A percentile compares a stretch with the other conserved stretches of the same genome.
phyloP scores from a whole-genome alignment of 2,113 vertebrate genomes.

The Andinoacara biseriatus region DNA sequence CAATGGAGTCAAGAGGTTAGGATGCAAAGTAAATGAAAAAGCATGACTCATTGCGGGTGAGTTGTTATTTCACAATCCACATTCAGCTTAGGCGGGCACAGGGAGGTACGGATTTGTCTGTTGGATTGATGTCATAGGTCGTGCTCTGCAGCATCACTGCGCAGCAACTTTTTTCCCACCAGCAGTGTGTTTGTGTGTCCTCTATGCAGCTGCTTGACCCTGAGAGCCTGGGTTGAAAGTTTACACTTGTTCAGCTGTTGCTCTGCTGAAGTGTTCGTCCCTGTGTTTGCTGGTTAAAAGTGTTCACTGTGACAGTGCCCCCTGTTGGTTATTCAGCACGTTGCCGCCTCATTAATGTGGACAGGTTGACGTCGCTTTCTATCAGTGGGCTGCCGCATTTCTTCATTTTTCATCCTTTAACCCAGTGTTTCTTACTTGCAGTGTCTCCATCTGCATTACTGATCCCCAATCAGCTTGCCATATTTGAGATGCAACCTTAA shows the following conservation, averaged over 20 bases:
- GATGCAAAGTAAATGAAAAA: background rate
- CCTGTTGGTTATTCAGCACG: background rate
- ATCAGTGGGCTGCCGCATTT: background rate
- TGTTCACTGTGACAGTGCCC: background rate
- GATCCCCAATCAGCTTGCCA: background rate
- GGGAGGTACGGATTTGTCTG: constrained; percentile 50
- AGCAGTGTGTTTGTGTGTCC: background rate
- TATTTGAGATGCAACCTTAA: background rate
- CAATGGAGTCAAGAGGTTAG: background rate
- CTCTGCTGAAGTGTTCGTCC: background rate
- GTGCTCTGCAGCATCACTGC: background rate
- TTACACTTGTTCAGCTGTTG: background rate
- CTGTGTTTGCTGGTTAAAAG: constrained; percentile 26
- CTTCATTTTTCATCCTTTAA: background rate
- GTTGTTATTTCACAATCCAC: background rate
- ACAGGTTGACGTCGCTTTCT: background rate
- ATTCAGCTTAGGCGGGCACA: background rate
- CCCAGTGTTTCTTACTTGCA: background rate
- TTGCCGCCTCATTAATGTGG: background rate
- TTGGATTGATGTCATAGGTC: constrained; percentile 18
- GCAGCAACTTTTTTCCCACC: background rate
- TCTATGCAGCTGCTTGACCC: constrained; percentile 23
- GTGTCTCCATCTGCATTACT: background rate
- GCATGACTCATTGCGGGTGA: background rate
- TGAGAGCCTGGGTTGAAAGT: constrained; percentile 15